A percentile compares a stretch with the other conserved stretches of the same genome.
Evolutionary conservation across 2,113 vertebrate species (phyloP).

Genomic region (Odocoileus hemionus): DNA sequence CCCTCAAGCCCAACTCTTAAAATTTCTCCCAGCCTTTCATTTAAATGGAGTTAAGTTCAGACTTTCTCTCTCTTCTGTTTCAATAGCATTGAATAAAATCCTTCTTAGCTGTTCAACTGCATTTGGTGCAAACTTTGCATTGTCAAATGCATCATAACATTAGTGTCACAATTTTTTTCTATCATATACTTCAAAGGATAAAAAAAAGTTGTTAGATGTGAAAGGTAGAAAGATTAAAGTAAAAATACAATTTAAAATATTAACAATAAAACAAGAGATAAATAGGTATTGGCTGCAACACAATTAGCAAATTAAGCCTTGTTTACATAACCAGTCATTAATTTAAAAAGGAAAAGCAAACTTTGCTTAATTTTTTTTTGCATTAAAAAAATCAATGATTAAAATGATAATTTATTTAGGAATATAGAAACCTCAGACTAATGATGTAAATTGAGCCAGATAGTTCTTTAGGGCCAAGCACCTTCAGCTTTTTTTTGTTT

Average conservation of each 20-base stretch:
- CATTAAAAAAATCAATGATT: neutral
- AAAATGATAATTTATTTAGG: neutral
- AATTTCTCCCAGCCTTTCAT: neutral
- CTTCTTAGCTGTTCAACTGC: neutral
- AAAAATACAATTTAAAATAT: neutral
- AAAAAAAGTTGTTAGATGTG: neutral
- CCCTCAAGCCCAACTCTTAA: neutral
- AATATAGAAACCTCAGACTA: neutral
- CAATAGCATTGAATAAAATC: neutral
- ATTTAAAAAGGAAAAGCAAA: neutral
- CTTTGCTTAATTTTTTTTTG: neutral
- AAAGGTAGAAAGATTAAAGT: neutral
- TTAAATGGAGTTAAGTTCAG: neutral
- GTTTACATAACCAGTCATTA: neutral
- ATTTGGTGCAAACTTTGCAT: neutral
- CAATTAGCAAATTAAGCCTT: neutral
- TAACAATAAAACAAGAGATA: neutral
- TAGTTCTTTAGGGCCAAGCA: neutral
- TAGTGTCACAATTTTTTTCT: neutral
- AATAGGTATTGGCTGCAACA: neutral
- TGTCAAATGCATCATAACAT: neutral
- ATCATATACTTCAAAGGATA: neutral
- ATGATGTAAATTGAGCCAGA: neutral
- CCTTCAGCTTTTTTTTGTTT: neutral
- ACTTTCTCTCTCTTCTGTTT: neutral